These are phyloP conservation scores for Eupithecia pulchellata DNA, from an alignment of 2,888 invertebrate species.

Conservation along the genomic window DNA sequence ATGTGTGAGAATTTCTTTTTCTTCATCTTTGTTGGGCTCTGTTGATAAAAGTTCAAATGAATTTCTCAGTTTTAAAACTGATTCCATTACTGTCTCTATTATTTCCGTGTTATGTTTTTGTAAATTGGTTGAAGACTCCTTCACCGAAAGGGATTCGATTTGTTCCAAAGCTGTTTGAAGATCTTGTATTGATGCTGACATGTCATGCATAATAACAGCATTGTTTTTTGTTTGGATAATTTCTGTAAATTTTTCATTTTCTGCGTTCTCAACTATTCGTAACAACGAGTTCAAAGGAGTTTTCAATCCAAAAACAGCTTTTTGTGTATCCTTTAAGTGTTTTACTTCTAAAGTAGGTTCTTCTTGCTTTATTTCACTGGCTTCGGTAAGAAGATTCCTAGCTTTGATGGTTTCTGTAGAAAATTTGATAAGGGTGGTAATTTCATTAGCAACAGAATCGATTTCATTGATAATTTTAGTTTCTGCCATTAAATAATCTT, in stretches of 20 bases:
- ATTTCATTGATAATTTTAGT: slow-evolving; percentile 74
- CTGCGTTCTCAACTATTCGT: slow-evolving; percentile 67
- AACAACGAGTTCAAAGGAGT: slow-evolving; percentile 69
- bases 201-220: slow-evolving; percentile 73
- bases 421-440: slow-evolving; percentile 78
- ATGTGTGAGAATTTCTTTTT: slow-evolving; percentile 63
- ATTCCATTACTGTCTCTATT: slow-evolving; percentile 87
- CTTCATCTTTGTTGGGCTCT: slow-evolving; percentile 60
- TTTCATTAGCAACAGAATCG: slow-evolving; percentile 77
- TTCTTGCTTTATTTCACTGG: slow-evolving; percentile 65
- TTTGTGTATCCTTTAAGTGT: slow-evolving; percentile 75
- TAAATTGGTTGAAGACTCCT: slow-evolving; percentile 73
- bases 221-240: slow-evolving; percentile 60
- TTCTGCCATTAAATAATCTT: slow-evolving; percentile 73
- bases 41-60: slow-evolving; percentile 81
- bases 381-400: slow-evolving; percentile 66
- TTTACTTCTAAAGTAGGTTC: slow-evolving; percentile 65
- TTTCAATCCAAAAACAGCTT: slow-evolving; percentile 72
- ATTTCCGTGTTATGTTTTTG: slow-evolving; percentile 85
- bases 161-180: slow-evolving; percentile 78
- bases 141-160: slow-evolving; percentile 81
- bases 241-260: slow-evolving; percentile 57
- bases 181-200: slow-evolving; percentile 80
- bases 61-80: slow-evolving; percentile 86
- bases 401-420: slow-evolving; percentile 84